Percentiles rank a stretch among this genome's conserved stretches.
Evolutionary conservation across 37 sponge, comb jelly and placozoan genomes (phyloP).

Genomic region (Halisarca cf. caerulea): DNA sequence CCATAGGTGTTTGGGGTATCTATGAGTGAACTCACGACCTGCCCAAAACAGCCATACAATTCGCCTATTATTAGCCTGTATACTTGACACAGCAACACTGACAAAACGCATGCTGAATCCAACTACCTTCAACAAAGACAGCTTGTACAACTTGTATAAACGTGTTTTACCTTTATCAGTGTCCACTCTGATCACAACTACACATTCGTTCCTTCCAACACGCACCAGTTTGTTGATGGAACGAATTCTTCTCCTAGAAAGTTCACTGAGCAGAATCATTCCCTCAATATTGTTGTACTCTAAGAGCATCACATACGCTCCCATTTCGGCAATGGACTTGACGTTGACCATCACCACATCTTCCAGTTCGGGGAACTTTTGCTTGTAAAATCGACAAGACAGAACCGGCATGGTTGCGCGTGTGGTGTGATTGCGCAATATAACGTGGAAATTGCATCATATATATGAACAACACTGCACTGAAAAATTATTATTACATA

Average conservation of each 20-base stretch:
- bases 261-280: slow-evolving; percentile 97
- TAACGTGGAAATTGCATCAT: neutral
- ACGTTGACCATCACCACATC: slow-evolving; percentile 99
- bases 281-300: slow-evolving; percentile 98
- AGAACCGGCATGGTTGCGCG: slow-evolving; percentile 1
- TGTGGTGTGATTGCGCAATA: neutral
- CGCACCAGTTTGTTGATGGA: slow-evolving; percentile 96
- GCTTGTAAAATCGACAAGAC: slow-evolving; percentile 76
- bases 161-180: slow-evolving; percentile 78
- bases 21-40: no score
- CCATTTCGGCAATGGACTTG: slow-evolving; percentile 94
- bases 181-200: slow-evolving; percentile 97
- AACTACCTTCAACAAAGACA: no score
- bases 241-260: slow-evolving; percentile 89
- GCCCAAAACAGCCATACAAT: no score
- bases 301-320: slow-evolving; percentile 92
- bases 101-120: no score
- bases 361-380: slow-evolving; percentile 92
- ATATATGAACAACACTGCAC: neutral
- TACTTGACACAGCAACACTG: no score
- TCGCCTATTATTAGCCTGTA: neutral
- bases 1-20: no score
- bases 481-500: no score
- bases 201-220: slow-evolving; percentile 97
- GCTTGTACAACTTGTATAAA: no score